phyloP scores from a whole-genome alignment of 2,888 invertebrate genomes.

The Portevinia maculata region DNA sequence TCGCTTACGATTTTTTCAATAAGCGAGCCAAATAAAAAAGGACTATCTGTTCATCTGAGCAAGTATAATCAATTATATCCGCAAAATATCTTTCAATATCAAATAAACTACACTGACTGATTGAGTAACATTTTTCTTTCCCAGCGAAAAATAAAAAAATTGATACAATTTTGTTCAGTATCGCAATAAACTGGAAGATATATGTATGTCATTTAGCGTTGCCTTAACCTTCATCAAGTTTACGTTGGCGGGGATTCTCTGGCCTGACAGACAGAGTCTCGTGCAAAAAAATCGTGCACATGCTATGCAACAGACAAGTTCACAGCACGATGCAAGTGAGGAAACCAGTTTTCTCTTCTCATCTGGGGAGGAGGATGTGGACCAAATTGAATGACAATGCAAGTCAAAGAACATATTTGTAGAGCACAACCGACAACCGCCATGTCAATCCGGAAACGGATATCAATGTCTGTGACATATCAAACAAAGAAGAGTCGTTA shows the following conservation, averaged over 20 bases:
- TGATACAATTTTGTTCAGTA: conserved; percentile 21
- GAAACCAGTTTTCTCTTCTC: conserved; percentile 56
- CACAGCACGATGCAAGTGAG: conserved; percentile 59
- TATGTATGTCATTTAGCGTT: conserved; percentile 56
- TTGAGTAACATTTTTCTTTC: conserved; percentile 45
- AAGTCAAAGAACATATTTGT: conserved; percentile 62
- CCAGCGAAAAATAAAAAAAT: conserved; percentile 14
- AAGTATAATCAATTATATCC: conserved; percentile 69
- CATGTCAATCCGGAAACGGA: conserved; percentile 65
- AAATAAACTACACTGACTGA: conserved; percentile 65
- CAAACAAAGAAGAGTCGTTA: conserved; percentile 50
- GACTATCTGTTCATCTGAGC: conserved; percentile 34
- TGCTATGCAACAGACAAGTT: conserved; percentile 65
- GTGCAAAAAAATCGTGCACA: conserved; percentile 20
- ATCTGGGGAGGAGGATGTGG: conserved; percentile 26
- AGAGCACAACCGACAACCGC: conserved; percentile 51
- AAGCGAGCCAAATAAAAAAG: conserved; percentile 55
- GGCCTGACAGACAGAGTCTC: conserved; percentile 28
- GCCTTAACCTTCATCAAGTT: conserved; percentile 69
- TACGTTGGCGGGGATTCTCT: conserved; percentile 57
- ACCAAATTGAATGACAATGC: conserved; percentile 65
- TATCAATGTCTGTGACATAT: conserved; percentile 50
- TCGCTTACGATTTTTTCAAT: conserved; percentile 64
- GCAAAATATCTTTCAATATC: conserved; percentile 72
- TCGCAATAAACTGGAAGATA: conserved; percentile 53